Evolutionary conservation across 2,113 vertebrate species (phyloP).

Genomic region (Platysteira castanea): DNA sequence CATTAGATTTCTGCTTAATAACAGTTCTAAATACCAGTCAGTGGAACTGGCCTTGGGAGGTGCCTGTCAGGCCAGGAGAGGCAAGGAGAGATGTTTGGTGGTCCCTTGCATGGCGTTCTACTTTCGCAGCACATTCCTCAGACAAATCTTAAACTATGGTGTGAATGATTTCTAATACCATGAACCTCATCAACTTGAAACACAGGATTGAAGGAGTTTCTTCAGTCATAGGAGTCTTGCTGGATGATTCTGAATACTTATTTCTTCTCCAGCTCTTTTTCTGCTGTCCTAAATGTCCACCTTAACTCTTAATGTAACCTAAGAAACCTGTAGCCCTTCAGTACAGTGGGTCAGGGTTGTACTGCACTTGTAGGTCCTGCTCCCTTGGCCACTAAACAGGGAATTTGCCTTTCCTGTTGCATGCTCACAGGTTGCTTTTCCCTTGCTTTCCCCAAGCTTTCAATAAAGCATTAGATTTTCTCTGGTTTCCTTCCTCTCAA

Average conservation of each 20-base stretch:
- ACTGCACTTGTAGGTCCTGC: not conserved
- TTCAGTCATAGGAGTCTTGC: not conserved
- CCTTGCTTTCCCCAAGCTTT: not conserved
- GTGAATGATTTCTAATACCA: not conserved
- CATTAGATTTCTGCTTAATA: not conserved
- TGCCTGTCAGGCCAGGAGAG: not conserved
- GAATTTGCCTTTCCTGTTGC: not conserved
- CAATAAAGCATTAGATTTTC: not conserved
- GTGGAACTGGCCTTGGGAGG: not conserved
- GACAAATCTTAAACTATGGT: not conserved
- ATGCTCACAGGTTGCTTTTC: not conserved
- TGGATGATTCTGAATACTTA: not conserved
- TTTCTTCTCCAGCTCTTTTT: not conserved
- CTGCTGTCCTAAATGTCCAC: not conserved
- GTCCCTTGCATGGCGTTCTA: not conserved
- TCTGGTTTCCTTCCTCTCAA: not conserved
- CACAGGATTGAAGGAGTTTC: not conserved
- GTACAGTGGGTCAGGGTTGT: not conserved
- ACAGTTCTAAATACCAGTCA: not conserved
- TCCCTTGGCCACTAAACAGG: not conserved
- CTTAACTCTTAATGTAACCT: not conserved
- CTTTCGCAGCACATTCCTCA: not conserved
- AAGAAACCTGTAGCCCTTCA: not conserved
- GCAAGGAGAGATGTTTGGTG: not conserved
- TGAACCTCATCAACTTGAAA: not conserved